Base-by-base conservation (phyloP, 2,797 vertebrate species). In the Macroramphosus scolopax region DNA sequence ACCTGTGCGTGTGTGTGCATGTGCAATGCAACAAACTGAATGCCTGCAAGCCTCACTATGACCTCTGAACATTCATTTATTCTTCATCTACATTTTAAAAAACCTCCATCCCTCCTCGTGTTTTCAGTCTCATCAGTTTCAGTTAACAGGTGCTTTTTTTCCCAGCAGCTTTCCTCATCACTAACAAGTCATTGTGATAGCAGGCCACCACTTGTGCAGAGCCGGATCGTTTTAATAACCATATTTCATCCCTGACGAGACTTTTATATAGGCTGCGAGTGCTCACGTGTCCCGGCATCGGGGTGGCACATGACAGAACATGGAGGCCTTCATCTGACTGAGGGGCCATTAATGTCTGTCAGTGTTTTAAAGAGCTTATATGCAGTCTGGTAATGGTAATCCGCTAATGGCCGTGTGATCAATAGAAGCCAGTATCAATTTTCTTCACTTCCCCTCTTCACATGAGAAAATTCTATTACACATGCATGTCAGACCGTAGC, bases 401-500 rank as follows among this genome's bases (percentile, higher is more conserved):
- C 60, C 69, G 60, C 78, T 87, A 87, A 87, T 88, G 83, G 78
- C 47, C 60, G 51, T 26, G 41, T 75, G 78, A 85, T 89, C 83
- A 81, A 83, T 87, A 83, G 31, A 63, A 68, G 64, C 55, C 69
- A 68, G 40, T 47, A 63, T 69, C 70, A 64, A 30, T 76, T 56
- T 66, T 66, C 70, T 68, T 78, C 47, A 32, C 55, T 16, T 33
- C 26, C 36, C 37, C 36, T 77, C 51, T 31, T 68, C 51, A 65
- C 46, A 38, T 70, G 33, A 43, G 25, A 28, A 52, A 61, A 43
- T 75, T 68, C 57, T 38, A 62, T 58, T 61, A 56, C 59, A 55
- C 15, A 37, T 52, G 60, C 44, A 49, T 50, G 54, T 40, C n/a
- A n/a, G n/a, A n/a, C n/a, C n/a, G 56, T 6, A 29, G 39, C 24